Evolutionary conservation across 2,113 vertebrate species (phyloP), one percentile per base, ranked within the genome.

Genomic region (Mesoclemmys tuberculata): DNA sequence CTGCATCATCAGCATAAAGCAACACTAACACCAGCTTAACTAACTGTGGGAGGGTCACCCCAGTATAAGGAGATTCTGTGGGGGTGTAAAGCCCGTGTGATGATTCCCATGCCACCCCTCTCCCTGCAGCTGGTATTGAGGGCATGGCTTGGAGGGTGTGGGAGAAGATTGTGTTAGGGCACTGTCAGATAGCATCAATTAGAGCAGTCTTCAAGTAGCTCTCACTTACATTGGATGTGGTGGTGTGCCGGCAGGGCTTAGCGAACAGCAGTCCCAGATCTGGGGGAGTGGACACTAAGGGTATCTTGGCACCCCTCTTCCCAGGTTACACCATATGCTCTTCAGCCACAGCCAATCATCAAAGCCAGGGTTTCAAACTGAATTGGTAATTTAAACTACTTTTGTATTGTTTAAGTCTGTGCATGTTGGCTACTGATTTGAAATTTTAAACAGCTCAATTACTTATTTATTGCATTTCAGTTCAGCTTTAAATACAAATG

Each of bases 131-230:
- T 74, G 38, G 18, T n/a, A 74, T 24, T 74, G n/a, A 6, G 35
- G n/a, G 68, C 35, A 19, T 38, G n/a, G 55, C 27, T 10, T 35
- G 38, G n/a, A 21, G n/a, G 10, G 55, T 26, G 19, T 8, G 56
- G 35, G 5, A 74, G 68, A 8, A 41, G 21, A 19, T 41, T 38
- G n/a, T 74, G n/a, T 74, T 74, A n/a, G 86, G 51, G 21, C 75
- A 81, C n/a, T 3, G 89, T 93, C 0, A 1, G 27, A 5, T 80
- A 10, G 77, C 54, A 68, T 8, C 49, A 91, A 90, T 85, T 88
- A 82, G 2, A 85, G 11, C 85, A 90, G 90, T 88, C 38, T 51
- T 92, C 87, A 68, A 68, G 9, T n/a, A 84, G 54, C 13, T 91
- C 8, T 84, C 51, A 84, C 31, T 19, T 10, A 29, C 41, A 5